Evolutionary conservation across 2,888 invertebrate genomes (phyloP), one percentile per base, ranked within the genome.

Genomic region (Apantesis nais): DNA sequence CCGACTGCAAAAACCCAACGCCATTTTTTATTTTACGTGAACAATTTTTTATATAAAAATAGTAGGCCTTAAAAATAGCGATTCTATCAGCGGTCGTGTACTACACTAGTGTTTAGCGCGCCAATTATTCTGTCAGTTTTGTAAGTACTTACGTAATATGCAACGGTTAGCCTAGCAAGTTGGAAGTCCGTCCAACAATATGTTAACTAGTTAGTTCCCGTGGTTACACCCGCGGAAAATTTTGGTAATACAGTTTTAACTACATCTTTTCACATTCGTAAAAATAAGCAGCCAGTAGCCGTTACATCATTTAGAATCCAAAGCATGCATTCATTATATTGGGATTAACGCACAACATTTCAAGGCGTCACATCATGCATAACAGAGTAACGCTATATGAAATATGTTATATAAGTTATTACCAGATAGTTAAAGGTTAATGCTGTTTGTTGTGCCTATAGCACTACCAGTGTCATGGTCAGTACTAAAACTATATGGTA

Each of bases 1-100:
- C 76, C 68, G 74, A 70, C 69, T 74, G 76, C 70, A 78, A 81
- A 79, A 81, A 81, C 44, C 29, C 19, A 37, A 74, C 52, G 80
- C 82, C 79, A 81, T 81, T 60, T 81, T n/a, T 81, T 67, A 60
- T 73, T 77, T 71, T 12, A 63, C 14, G 52, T 63, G 62, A 55
- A 41, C 48, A 34, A 60, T 63, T 62, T 67, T 67, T 39, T 52
- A 55, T 48, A n/a, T 62, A 52, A 55, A 68, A 52, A 19, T 12
- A 3, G 14, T 58, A 29, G 58, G 58, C 58, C 29, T 29, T 58
- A 16, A 16, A 58, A 58, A 16, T 58, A 29, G 58, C 58, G 58
- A 29, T 29, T 58, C 29, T 16, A 29, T 25, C 16, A 58, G 29
- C 58, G 29, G 29, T 58, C 58, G 4, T 58, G 58, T 58, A 58